Evolutionary conservation across 2,888 invertebrate genomes (phyloP).

Genomic region (Amblyjoppa fuscipennis): DNA sequence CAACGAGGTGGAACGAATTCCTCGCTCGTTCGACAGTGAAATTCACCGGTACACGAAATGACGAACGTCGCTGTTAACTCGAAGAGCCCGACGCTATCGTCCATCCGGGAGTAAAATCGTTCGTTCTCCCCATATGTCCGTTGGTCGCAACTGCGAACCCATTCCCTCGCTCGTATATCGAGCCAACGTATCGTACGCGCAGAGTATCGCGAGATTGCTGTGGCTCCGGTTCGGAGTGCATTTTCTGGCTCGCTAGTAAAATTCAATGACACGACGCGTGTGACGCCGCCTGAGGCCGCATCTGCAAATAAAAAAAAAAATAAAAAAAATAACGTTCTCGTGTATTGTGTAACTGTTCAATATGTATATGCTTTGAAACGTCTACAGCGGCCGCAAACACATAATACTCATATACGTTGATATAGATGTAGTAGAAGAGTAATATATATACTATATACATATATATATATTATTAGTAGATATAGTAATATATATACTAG

Average conservation of each 20-base stretch:
- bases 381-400: constrained; percentile 22
- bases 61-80: constrained; percentile 36
- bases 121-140: not conserved
- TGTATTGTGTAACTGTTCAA: constrained; percentile 3
- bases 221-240: constrained; percentile 39
- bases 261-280: constrained; percentile 71
- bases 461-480: too few relatives aligned
- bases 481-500: too few relatives aligned
- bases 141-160: constrained; percentile 17
- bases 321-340: constrained; percentile 68
- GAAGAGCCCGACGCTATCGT: constrained; percentile 9
- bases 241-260: constrained; percentile 72
- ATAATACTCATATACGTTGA: constrained; percentile 19
- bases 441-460: too few relatives aligned
- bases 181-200: not conserved
- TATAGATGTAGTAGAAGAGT: not conserved
- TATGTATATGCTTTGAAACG: constrained; percentile 24
- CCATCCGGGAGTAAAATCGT: constrained; percentile 1
- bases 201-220: constrained; percentile 12
- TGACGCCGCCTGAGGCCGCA: constrained; percentile 46
- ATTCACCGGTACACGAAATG: constrained; percentile 31
- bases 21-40: constrained; percentile 28
- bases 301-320: constrained; percentile 66
- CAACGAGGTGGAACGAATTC: not conserved
- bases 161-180: constrained; percentile 5